Evolutionary conservation across 2,797 vertebrate species (phyloP).

Genomic region (Synanceia verrucosa): DNA sequence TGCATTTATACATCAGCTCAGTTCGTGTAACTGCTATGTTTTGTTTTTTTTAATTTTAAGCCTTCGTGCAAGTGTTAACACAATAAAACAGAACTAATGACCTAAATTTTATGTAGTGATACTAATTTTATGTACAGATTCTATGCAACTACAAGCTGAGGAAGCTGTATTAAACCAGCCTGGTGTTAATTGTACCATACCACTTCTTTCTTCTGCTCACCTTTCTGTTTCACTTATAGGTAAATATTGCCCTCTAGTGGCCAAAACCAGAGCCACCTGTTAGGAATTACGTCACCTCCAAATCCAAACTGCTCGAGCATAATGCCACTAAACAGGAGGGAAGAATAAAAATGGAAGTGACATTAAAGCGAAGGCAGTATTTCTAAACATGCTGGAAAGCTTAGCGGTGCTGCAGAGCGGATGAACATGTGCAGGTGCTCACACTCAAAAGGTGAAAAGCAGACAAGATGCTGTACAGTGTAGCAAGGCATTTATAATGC

Average conservation of each 20-base stretch:
- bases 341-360: constrained; percentile 1
- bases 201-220: neutral
- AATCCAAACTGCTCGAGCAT: constrained; percentile 9
- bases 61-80: neutral
- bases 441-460: neutral
- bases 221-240: constrained; percentile 31
- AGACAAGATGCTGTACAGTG: neutral
- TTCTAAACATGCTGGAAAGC: neutral
- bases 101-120: neutral
- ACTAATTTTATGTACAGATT: neutral
- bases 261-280: neutral
- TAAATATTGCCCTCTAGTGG: constrained; percentile 69
- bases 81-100: neutral
- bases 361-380: neutral
- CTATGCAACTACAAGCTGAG: neutral
- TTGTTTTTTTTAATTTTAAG: neutral
- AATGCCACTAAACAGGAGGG: constrained; percentile 12
- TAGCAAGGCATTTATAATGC: neutral
- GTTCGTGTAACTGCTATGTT: no score
- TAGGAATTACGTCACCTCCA: constrained; percentile 66
- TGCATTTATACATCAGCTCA: no score
- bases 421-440: neutral
- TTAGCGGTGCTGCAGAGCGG: neutral
- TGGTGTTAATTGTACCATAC: neutral
- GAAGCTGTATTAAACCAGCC: neutral